Base-by-base conservation (phyloP, 2,888 invertebrate species). In the Phragmatobia fuliginosa region DNA sequence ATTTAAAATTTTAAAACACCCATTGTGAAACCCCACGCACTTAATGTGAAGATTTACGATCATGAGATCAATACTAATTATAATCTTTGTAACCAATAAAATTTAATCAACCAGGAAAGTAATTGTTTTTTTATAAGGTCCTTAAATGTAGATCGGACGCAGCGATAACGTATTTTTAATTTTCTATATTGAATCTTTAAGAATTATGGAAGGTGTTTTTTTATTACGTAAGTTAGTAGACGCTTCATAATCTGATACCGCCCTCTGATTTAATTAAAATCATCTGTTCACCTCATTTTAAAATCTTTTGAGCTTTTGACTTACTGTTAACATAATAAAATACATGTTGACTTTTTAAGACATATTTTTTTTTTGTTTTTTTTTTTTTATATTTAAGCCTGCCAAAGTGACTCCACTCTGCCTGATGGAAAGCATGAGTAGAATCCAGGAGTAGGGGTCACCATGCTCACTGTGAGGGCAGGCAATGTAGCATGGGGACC, bases 41-140 rank as follows among this genome's bases (percentile, higher is more conserved):
- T 81, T 84, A 80, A 66, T 71, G 68, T 33, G 36, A 75, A 82
- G 85, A 87, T 87, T 85, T 87, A 86, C 83, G 80, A 68, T 32
- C 66, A 71, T 25, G 58, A 83, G 86, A 87, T 88, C 86, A 71
- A 38, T 32, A 77, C 80, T 90, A 90, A 92, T 91, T 90, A 88
- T 88, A 85, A 81, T 80, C 84, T 87, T 81, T 82, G 84, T 83
- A 84, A 83, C 75, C 80, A 79, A 83, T 90, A 88, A 91, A 92
- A 91, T 91, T 88, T 88, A 91, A 92, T 92, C 85, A 89, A 87
- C 77, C 78, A 74, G 70, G 76, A 83, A 84, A 83, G 79, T 25
- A 77, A 83, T 66, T 66, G 84, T 86, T 83, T 83, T 82, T 79
- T n/a, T n/a, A n/a, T 72, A 83, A 72, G 79, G 73, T 76, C 83